Evolutionary conservation across 2,113 vertebrate species (phyloP).

Genomic region (Nansenia antarctica): DNA sequence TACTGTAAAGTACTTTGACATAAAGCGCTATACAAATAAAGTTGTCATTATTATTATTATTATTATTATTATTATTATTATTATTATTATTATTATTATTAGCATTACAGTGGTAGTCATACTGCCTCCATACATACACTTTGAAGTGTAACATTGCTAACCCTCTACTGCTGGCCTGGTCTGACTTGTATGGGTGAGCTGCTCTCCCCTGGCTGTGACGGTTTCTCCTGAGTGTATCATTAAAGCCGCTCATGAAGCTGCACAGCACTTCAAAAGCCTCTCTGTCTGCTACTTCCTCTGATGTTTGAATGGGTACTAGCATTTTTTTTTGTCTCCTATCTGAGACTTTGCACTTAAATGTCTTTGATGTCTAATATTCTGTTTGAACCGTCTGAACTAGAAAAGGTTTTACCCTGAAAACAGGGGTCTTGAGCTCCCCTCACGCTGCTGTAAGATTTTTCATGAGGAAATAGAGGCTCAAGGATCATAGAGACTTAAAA

Average conservation of each 20-base stretch:
- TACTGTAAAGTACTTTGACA: no score
- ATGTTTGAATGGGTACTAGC: neutral
- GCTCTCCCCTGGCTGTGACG: no score
- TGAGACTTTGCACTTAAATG: neutral
- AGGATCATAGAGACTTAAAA: neutral
- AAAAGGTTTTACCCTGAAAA: neutral
- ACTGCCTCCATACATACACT: no score
- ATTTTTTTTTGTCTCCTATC: neutral
- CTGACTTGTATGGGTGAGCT: neutral
- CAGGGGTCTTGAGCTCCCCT: neutral
- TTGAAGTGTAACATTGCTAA: neutral
- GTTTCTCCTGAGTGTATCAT: no score
- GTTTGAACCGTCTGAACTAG: neutral
- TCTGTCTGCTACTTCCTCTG: neutral
- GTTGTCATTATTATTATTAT: no score
- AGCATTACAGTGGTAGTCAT: neutral
- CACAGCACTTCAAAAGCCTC: neutral
- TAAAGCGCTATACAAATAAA: no score
- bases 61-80: no score
- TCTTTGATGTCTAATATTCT: slow-evolving; percentile 2
- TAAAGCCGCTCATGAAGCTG: neutral
- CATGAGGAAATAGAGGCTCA: neutral
- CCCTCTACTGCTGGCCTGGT: neutral
- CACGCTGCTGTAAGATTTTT: neutral
- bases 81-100: no score